These are phyloP conservation scores for Anarhynchus alexandrinus DNA, from an alignment of 2,113 vertebrate genomes.

Conservation along the genomic window DNA sequence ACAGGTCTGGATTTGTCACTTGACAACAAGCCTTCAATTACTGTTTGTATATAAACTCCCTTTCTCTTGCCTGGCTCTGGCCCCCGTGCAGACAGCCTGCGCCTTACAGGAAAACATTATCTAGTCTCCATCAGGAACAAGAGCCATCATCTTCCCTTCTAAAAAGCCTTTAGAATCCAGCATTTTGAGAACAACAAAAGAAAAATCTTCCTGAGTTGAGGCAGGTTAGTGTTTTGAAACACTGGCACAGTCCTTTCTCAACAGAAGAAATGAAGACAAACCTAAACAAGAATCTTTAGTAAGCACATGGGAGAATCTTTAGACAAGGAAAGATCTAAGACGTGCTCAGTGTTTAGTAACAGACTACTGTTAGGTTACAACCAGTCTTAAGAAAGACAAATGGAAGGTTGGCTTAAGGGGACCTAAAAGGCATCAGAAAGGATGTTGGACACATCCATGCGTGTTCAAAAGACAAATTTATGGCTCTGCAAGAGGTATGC, in stretches of 20 bases:
- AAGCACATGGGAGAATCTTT: background rate
- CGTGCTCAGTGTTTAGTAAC: background rate
- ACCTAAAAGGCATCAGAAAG: background rate
- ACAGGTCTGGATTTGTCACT: background rate
- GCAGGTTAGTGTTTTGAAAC: background rate
- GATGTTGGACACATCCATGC: accelerated
- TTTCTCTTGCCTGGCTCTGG: background rate
- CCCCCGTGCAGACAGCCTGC: background rate
- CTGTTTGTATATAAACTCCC: background rate
- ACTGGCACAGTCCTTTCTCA: background rate
- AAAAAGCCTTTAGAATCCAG: background rate
- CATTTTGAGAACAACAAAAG: background rate
- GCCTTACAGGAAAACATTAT: background rate
- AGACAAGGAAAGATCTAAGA: background rate
- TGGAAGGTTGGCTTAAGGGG: background rate
- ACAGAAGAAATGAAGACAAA: background rate
- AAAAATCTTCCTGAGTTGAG: background rate
- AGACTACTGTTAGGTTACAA: background rate
- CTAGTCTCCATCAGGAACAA: background rate
- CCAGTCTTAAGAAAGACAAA: background rate
- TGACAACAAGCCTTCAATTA: background rate
- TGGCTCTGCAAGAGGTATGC: background rate
- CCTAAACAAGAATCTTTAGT: background rate
- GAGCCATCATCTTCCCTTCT: background rate
- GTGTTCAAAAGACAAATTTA: background rate